Base-by-base conservation (phyloP, 2,113 vertebrate genomes). In the Psephotus haematonotus region DNA sequence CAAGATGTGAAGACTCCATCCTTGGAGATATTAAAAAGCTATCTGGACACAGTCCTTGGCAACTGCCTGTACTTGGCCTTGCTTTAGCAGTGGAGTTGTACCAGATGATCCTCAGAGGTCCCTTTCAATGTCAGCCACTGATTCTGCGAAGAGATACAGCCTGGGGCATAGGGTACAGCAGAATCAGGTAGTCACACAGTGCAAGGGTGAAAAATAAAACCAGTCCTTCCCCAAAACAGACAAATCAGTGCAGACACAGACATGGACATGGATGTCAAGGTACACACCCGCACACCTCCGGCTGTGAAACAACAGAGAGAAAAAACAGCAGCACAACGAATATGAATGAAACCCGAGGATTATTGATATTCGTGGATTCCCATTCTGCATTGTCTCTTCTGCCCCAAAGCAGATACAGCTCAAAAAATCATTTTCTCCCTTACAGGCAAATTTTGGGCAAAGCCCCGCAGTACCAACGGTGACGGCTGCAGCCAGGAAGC, bases 391-490 rank as follows among this genome's bases (percentile, higher is more conserved):
- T 39, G 41, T 53, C 12, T 63, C 37, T 75, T 11, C 69, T 55
- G 47, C 22, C 24, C 28, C 33, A 43, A 70, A 71, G 12, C 25
- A 17, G 53, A 25, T 4, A 27, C 6, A 49, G 12, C 60, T 75
- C 68, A 23, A 71, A 94, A 94, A 85, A 41, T 11, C 0, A 0
- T 3, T 60, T 22, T 17, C 12, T 35, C 41, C 23, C 7, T 12
- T 27, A 1, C 0, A 1, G 29, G 17, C 11, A 14, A 12, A 0
- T 10, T 28, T 5, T 6, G 7, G 46, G 18, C 1, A 6, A 59
- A 69, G 37, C 28, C 28, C 18, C 1, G 14, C 43, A 63, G 60
- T 39, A 4, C 3, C 9, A 7, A 19, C 47, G 17, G 1, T 1
- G 7, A 52, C 0, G 39, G 72, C 80, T 97, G 91, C 79, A 91